Evolutionary conservation across 2,113 vertebrate genomes (phyloP).

Genomic region (Amia ocellicauda): DNA sequence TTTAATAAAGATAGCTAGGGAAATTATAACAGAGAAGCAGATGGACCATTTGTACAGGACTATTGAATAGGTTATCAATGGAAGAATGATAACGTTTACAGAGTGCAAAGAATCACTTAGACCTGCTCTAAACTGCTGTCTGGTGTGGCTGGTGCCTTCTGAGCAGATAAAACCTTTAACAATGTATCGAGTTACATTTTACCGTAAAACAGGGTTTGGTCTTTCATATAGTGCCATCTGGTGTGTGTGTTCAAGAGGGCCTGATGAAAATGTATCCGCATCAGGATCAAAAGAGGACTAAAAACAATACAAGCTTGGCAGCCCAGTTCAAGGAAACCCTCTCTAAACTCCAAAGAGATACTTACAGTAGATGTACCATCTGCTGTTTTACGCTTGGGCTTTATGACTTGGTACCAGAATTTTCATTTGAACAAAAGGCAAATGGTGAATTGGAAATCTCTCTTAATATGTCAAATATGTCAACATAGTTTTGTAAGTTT

Average conservation of each 20-base stretch:
- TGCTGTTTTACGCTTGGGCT: too few species aligned
- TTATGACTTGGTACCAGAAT: too few species aligned
- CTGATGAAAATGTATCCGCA: neutral
- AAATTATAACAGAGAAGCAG: neutral
- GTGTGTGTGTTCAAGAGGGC: neutral
- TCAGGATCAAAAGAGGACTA: neutral
- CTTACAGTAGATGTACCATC: too few species aligned
- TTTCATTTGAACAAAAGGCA: too few species aligned
- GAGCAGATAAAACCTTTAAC: neutral
- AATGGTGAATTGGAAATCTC: too few species aligned
- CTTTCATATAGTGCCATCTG: conserved; percentile 1
- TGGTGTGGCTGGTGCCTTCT: neutral
- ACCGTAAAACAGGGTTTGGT: neutral
- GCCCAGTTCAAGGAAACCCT: too few species aligned
- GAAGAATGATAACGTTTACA: neutral
- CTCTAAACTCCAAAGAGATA: too few species aligned
- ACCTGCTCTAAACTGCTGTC: neutral
- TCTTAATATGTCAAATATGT: too few species aligned
- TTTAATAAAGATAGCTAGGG: neutral
- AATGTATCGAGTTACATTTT: neutral
- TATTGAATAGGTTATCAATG: neutral
- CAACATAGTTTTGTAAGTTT: too few species aligned
- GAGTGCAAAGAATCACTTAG: neutral
- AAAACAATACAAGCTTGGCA: neutral
- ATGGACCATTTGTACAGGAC: neutral